Percentiles rank a stretch among this genome's conserved stretches.
These are phyloP conservation scores for Proteles cristata DNA, from an alignment of 2,113 vertebrate genomes.

Conservation along the genomic window DNA sequence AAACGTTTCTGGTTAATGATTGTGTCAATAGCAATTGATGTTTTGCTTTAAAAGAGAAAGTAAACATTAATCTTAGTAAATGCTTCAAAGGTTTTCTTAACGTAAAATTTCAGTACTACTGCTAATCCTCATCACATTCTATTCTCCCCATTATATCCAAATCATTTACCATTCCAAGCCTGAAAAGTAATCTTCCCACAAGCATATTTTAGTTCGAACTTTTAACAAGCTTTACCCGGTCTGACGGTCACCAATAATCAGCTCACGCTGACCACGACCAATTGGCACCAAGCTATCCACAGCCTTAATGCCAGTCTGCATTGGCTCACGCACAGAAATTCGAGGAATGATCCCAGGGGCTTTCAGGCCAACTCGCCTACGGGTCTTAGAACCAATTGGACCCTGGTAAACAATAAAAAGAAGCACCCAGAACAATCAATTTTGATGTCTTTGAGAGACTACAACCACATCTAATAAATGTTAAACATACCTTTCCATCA, in stretches of 20 bases:
- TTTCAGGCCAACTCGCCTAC: constrained; percentile 97
- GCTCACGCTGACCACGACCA: constrained; percentile 97
- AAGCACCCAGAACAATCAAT: background rate
- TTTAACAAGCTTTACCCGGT: constrained; percentile 90
- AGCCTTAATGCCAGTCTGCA: constrained; percentile 99
- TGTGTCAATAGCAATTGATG: constrained; percentile 97
- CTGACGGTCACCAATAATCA: constrained; percentile 99
- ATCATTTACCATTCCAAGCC: background rate
- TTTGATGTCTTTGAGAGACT: background rate
- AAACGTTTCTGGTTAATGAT: constrained; percentile 99
- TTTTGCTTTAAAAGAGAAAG: constrained; percentile 90
- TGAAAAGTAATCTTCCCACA: background rate
- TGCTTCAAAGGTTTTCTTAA: background rate
- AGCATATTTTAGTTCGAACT: background rate
- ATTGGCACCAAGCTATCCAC: constrained; percentile 99
- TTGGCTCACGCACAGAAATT: constrained; percentile 98
- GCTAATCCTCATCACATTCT: background rate
- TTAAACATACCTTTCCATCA: constrained; percentile 94
- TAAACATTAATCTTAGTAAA: background rate
- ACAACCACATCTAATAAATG: background rate
- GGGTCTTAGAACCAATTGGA: constrained; percentile 89
- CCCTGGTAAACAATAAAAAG: constrained; percentile 86
- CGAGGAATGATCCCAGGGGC: constrained; percentile 99
- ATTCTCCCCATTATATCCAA: background rate
- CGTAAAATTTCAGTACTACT: constrained; percentile 5